Evolutionary conservation across 2,797 vertebrate genomes (phyloP).

Genomic region (Merluccius polli): DNA sequence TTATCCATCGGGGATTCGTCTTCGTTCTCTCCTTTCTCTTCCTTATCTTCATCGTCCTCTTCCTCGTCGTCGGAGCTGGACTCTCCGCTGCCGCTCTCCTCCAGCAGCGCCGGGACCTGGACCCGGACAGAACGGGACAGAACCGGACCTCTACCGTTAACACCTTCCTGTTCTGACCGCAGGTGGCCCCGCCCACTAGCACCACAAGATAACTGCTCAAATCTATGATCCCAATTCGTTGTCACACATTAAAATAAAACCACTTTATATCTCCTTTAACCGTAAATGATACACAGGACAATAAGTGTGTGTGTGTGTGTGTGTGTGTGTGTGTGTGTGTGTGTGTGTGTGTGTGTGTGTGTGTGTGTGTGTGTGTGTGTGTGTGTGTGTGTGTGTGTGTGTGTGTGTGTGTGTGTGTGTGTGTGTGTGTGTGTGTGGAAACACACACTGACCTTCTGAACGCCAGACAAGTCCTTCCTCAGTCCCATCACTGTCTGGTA

Average conservation of each 20-base stretch:
- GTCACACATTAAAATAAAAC: background rate
- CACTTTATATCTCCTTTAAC: background rate
- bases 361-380: no score
- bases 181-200: background rate
- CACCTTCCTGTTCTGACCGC: background rate
- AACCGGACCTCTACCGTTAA: background rate
- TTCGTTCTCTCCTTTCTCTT: conserved; percentile 29
- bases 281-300: background rate
- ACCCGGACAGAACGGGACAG: background rate
- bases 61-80: conserved; percentile 45
- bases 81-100: conserved; percentile 64
- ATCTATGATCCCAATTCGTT: background rate
- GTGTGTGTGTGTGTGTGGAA: no score
- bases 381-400: no score
- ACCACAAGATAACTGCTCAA: background rate
- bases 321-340: no score
- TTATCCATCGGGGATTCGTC: conserved; percentile 71
- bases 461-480: conserved; percentile 91
- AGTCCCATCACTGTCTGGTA: conserved; percentile 92
- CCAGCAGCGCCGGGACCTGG: conserved; percentile 84
- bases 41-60: conserved; percentile 40
- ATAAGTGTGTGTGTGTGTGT: no score
- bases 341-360: no score
- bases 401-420: no score
- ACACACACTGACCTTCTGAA: conserved; percentile 80